phyloP scores from a whole-genome alignment of 2,113 vertebrate species.

The Pongo pygmaeus region DNA sequence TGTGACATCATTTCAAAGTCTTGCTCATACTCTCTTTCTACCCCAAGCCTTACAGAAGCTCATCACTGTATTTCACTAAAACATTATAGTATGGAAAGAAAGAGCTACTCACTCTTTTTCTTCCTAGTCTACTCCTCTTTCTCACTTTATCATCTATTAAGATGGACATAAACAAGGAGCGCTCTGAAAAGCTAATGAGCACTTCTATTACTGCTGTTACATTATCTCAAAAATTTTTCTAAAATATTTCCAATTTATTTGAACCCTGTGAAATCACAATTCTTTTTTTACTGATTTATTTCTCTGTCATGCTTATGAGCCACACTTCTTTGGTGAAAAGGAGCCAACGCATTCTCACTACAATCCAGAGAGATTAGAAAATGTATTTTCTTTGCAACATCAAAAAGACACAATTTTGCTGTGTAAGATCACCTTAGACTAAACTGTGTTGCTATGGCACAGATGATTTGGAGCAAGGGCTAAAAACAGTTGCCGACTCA shows the following conservation, averaged over 20 bases:
- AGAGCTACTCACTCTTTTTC: background rate
- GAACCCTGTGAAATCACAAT: background rate
- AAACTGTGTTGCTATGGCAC: background rate
- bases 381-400: background rate
- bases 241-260: background rate
- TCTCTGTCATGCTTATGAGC: background rate
- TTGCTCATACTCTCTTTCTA: background rate
- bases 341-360: background rate
- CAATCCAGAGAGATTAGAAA: background rate
- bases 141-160: background rate
- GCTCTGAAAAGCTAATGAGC: background rate
- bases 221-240: background rate
- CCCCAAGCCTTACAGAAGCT: background rate
- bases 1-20: background rate
- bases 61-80: background rate
- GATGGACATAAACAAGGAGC: background rate
- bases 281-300: background rate
- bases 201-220: background rate
- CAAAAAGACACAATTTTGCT: background rate
- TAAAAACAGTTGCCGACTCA: constrained; percentile 34
- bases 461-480: background rate
- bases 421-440: background rate
- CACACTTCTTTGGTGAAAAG: background rate
- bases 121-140: background rate
- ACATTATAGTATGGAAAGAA: background rate